Percentiles rank a stretch among this genome's conserved stretches.
These are phyloP conservation scores for Xenus cinereus DNA, from an alignment of 2,113 vertebrate genomes.

Conservation along the genomic window DNA sequence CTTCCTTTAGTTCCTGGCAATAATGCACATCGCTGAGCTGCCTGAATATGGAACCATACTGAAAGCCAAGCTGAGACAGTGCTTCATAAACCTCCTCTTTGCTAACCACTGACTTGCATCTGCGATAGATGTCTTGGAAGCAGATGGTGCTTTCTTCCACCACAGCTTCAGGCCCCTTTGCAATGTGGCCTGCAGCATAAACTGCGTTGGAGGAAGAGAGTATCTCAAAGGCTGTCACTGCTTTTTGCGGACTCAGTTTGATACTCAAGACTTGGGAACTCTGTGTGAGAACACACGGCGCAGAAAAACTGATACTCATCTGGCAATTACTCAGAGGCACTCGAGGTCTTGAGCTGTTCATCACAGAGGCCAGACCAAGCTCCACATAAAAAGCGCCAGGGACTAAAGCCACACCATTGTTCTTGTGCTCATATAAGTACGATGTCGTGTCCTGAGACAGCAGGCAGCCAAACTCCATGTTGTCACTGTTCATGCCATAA, in stretches of 20 bases:
- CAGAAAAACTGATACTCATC: constrained; percentile 77
- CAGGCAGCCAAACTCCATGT: constrained; percentile 66
- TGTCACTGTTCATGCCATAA: constrained; percentile 28
- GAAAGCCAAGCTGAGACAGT: constrained; percentile 78
- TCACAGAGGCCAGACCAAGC: constrained; percentile 78
- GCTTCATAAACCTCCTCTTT: constrained; percentile 73
- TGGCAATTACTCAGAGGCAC: constrained; percentile 69
- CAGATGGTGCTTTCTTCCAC: constrained; percentile 75
- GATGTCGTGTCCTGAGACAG: constrained; percentile 62
- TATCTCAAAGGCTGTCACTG: constrained; percentile 73
- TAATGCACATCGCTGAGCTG: constrained; percentile 77
- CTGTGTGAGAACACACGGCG: constrained; percentile 70
- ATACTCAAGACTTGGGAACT: constrained; percentile 71
- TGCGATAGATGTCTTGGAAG: constrained; percentile 66
- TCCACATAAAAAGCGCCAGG: constrained; percentile 83
- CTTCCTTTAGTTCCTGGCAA: constrained; percentile 82
- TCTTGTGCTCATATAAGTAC: constrained; percentile 83
- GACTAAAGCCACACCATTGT: constrained; percentile 74
- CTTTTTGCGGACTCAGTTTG: constrained; percentile 60
- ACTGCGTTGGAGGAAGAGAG: constrained; percentile 66
- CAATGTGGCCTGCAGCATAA: constrained; percentile 77
- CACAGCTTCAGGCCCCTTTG: not conserved
- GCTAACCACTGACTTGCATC: constrained; percentile 72
- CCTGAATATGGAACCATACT: constrained; percentile 79
- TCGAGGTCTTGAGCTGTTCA: constrained; percentile 71